Conservation (phyloP, 2,113 vertebrate genomes). For the Rhabdomys dilectus region DNA sequence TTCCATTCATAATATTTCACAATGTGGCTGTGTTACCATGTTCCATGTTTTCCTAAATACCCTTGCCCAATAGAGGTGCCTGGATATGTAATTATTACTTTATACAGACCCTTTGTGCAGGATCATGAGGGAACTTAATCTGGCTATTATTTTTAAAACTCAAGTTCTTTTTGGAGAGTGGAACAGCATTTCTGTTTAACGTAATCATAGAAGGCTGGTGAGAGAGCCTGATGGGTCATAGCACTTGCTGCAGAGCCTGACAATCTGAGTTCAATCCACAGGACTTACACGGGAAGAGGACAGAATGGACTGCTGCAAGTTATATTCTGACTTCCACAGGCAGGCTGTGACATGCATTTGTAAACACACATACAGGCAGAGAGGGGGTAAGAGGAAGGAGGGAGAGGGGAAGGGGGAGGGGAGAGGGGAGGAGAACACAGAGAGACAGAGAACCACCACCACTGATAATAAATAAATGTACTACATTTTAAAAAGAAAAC, state of each 20-base stretch:
- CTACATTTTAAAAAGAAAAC: neutral
- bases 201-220: neutral
- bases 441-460: neutral
- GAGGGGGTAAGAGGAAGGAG: too few species aligned
- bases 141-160: neutral
- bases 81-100: too few species aligned
- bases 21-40: neutral
- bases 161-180: neutral
- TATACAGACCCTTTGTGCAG: neutral
- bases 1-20: neutral
- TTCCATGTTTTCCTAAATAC: neutral
- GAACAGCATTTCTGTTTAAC: neutral
- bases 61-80: neutral
- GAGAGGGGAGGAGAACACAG: too few species aligned
- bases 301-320: too few species aligned
- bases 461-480: neutral
- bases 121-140: neutral
- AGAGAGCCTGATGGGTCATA: too few species aligned
- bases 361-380: neutral
- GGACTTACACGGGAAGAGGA: neutral
- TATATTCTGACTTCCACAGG: neutral
- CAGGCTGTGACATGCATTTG: neutral
- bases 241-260: neutral
- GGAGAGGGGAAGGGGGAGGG: too few species aligned
- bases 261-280: neutral